Evolutionary conservation across 2,888 invertebrate genomes (phyloP).

Genomic region (Troglohyphantes excavatus): DNA sequence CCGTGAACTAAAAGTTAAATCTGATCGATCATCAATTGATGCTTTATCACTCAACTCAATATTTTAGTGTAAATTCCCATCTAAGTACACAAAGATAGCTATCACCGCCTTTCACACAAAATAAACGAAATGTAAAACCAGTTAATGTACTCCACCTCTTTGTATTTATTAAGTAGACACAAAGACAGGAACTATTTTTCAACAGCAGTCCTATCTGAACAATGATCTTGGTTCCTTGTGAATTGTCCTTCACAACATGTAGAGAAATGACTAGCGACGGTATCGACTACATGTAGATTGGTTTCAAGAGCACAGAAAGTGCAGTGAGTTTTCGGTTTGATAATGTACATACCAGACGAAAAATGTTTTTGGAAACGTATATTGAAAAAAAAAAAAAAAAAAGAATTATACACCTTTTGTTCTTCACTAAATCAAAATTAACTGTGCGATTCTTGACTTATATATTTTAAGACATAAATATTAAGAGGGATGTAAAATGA

Average conservation of each 20-base stretch:
- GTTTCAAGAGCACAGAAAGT: slow-evolving; percentile 64
- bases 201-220: slow-evolving; percentile 60
- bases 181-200: slow-evolving; percentile 76
- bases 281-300: slow-evolving; percentile 60
- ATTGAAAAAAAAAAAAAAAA: neutral
- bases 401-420: neutral
- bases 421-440: no score
- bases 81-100: slow-evolving; percentile 48
- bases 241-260: slow-evolving; percentile 46
- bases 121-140: slow-evolving; percentile 46
- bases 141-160: slow-evolving; percentile 35
- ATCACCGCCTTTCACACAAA: slow-evolving; percentile 32
- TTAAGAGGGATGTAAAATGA: no score
- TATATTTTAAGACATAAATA: no score
- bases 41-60: neutral
- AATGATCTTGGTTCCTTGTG: slow-evolving; percentile 63
- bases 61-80: neutral
- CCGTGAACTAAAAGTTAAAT: no score
- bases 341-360: no score
- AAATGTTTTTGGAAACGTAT: no score
- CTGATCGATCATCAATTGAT: no score
- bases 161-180: slow-evolving; percentile 62
- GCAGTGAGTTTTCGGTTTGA: slow-evolving; percentile 44
- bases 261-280: slow-evolving; percentile 69
- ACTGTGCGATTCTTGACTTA: no score